A percentile compares a stretch with the other conserved stretches of the same genome.
Evolutionary conservation across 2,797 vertebrate species (phyloP).

Genomic region (Echeneis naucrates): DNA sequence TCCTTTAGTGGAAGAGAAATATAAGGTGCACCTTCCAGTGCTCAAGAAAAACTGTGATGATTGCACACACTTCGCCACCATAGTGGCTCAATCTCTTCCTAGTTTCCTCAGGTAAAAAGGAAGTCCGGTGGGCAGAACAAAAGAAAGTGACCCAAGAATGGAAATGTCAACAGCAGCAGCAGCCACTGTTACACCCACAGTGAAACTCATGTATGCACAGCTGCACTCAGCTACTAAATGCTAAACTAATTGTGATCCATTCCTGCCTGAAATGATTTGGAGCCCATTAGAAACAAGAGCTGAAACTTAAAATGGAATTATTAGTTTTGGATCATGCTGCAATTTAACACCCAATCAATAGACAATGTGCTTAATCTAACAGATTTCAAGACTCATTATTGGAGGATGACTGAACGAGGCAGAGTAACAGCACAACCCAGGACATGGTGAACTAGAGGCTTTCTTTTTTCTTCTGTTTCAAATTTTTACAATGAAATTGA

Average conservation of each 20-base stretch:
- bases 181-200: slow-evolving; percentile 37
- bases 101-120: slow-evolving; percentile 44
- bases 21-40: background rate
- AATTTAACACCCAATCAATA: slow-evolving; percentile 79
- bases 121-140: slow-evolving; percentile 48
- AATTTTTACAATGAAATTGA: background rate
- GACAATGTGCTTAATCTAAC: slow-evolving; percentile 75
- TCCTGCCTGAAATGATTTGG: slow-evolving; percentile 74
- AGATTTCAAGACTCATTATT: slow-evolving; percentile 67
- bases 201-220: slow-evolving; percentile 63
- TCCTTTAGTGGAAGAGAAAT: background rate
- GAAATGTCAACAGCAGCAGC: slow-evolving; percentile 68
- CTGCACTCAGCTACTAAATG: slow-evolving; percentile 67
- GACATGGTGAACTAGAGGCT: slow-evolving; percentile 1
- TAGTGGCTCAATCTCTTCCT: slow-evolving; percentile 29
- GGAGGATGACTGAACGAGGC: slow-evolving; percentile 25
- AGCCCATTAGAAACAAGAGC: slow-evolving; percentile 79
- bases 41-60: slow-evolving; percentile 14
- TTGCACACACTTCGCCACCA: slow-evolving; percentile 18
- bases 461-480: background rate
- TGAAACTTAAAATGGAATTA: slow-evolving; percentile 79
- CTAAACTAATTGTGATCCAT: slow-evolving; percentile 79
- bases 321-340: slow-evolving; percentile 71
- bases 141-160: slow-evolving; percentile 53
- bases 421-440: background rate